phyloP scores from a whole-genome alignment of 1,140 invertebrate species.

The Tachypleus tridentatus region DNA sequence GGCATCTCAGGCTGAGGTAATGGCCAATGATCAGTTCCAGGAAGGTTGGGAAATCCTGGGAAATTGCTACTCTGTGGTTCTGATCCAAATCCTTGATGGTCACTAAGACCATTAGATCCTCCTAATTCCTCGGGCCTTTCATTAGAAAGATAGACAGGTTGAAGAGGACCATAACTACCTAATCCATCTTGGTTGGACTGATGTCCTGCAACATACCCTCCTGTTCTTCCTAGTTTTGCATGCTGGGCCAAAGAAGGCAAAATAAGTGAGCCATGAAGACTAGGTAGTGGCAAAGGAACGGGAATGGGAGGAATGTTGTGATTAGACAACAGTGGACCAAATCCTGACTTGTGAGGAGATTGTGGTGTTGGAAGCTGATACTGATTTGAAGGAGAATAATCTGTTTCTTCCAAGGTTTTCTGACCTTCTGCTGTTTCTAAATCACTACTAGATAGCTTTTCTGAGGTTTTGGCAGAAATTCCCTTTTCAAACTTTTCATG shows the following conservation, averaged over 20 bases:
- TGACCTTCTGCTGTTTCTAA: neutral
- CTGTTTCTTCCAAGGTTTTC: neutral
- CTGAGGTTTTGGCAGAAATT: neutral
- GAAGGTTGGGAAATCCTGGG: conserved; percentile 18
- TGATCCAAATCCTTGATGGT: conserved; percentile 12
- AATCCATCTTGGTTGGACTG: neutral
- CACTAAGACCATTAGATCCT: neutral
- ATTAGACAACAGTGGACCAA: neutral
- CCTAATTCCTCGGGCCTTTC: neutral
- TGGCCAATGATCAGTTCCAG: conserved; percentile 25
- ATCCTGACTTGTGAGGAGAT: neutral
- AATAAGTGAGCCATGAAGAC: neutral
- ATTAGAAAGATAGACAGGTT: neutral
- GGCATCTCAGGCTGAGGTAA: conserved; percentile 27
- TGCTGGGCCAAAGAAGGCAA: neutral
- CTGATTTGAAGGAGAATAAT: neutral
- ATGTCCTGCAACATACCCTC: neutral
- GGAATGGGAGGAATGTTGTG: neutral
- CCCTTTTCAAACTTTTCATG: neutral
- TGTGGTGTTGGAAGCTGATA: neutral
- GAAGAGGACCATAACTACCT: neutral
- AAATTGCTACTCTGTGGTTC: conserved; percentile 17
- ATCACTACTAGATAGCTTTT: neutral
- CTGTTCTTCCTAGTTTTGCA: neutral
- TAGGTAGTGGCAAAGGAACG: neutral